phyloP scores from a whole-genome alignment of 2,113 vertebrate species.

The Engystomops pustulosus region DNA sequence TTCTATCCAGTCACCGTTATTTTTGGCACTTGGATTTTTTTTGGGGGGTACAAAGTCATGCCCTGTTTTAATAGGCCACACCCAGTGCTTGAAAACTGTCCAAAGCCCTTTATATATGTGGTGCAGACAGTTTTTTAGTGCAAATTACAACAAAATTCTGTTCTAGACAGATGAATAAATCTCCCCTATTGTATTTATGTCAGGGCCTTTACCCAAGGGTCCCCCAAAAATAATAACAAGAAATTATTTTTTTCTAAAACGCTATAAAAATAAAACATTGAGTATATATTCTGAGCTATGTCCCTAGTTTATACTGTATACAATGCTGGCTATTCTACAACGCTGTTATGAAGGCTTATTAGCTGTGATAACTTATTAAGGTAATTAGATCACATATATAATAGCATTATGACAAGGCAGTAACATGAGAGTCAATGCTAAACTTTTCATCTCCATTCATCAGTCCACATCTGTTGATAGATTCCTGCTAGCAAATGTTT shows the following conservation, averaged over 20 bases:
- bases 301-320: not conserved
- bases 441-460: slow-evolving; percentile 27
- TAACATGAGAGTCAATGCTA: slow-evolving; percentile 40
- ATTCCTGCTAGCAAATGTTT: slow-evolving; percentile 50
- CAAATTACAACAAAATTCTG: too few species aligned
- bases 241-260: not conserved
- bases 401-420: slow-evolving; percentile 26
- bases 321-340: not conserved
- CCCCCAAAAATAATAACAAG: too few species aligned
- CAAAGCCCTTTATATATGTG: too few species aligned
- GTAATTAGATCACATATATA: slow-evolving; percentile 34
- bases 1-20: too few species aligned
- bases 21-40: too few species aligned
- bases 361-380: slow-evolving; percentile 10
- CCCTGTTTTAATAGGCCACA: too few species aligned
- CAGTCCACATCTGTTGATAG: slow-evolving; percentile 52
- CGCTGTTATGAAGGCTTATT: slow-evolving; percentile 5
- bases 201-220: too few species aligned
- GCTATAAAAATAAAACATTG: not conserved
- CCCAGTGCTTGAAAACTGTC: too few species aligned
- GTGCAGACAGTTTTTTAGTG: too few species aligned
- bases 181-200: too few species aligned
- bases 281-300: not conserved
- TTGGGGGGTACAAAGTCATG: too few species aligned
- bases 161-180: too few species aligned